phyloP scores from a whole-genome alignment of 2,113 vertebrate genomes.

The Gorsachius goisagi region DNA sequence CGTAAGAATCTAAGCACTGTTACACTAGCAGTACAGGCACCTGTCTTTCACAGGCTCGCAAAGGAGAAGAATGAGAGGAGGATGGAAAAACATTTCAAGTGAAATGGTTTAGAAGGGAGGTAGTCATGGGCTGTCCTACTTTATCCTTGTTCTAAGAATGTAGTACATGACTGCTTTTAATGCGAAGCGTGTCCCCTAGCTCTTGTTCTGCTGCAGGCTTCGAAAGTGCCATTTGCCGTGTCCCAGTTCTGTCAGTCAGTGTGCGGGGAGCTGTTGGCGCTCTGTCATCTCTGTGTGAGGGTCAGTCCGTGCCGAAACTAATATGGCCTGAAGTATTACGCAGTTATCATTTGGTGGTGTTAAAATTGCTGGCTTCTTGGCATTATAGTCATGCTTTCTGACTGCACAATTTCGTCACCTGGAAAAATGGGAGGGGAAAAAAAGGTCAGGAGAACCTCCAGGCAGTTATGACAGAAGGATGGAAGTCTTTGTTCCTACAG shows the following conservation, averaged over 20 bases:
- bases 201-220: background rate
- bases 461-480: background rate
- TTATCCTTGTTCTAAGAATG: background rate
- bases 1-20: background rate
- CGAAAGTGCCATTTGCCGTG: background rate
- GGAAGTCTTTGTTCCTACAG: background rate
- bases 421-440: background rate
- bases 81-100: background rate
- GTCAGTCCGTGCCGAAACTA: background rate
- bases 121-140: background rate
- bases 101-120: background rate
- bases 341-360: slow-evolving; percentile 6
- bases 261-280: background rate
- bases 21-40: background rate
- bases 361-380: slow-evolving; percentile 10
- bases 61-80: background rate
- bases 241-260: slow-evolving; percentile 60
- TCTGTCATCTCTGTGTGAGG: background rate
- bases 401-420: slow-evolving; percentile 1
- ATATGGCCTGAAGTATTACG: background rate
- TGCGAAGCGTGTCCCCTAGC: background rate
- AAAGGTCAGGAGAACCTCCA: background rate
- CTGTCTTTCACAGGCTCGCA: background rate
- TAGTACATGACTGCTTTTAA: background rate
- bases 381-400: background rate